Evolutionary conservation across 2,113 vertebrate species (phyloP).

Genomic region (Macrotus californicus): DNA sequence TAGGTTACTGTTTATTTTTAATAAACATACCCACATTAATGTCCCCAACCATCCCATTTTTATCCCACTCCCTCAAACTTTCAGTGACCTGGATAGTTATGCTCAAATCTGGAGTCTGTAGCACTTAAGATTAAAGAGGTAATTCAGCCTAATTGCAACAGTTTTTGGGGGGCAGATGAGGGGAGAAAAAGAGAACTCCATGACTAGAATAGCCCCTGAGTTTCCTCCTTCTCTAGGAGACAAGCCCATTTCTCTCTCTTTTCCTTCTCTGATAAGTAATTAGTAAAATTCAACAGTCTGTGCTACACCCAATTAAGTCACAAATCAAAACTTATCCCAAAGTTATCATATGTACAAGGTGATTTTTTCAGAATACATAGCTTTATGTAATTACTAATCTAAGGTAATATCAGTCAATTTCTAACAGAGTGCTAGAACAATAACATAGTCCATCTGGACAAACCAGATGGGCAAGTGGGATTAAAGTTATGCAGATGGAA

Average conservation of each 20-base stretch:
- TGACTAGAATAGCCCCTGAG: background rate
- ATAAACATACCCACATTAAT: background rate
- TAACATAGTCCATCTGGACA: constrained; percentile 38
- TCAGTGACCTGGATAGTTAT: background rate
- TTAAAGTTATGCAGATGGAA: constrained; percentile 36
- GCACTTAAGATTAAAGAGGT: background rate
- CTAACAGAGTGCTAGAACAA: constrained; percentile 2
- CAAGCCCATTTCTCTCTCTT: background rate
- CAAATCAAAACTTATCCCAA: constrained; percentile 34
- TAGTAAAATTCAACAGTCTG: background rate
- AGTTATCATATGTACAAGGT: constrained; percentile 6
- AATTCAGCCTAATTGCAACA: background rate
- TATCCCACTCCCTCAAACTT: background rate
- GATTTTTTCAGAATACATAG: constrained; percentile 42
- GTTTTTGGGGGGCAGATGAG: too few species aligned
- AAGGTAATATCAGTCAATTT: constrained; percentile 32
- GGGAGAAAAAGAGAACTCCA: background rate
- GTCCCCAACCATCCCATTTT: background rate
- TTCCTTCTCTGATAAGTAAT: background rate
- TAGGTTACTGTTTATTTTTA: background rate
- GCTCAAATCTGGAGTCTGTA: fast-evolving
- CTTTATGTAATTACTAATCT: constrained; percentile 56
- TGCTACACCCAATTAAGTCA: constrained; percentile 27
- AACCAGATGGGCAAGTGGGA: constrained; percentile 45
- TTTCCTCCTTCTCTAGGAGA: background rate